A percentile compares a stretch with the other conserved stretches of the same genome.
Evolutionary conservation across 2,113 vertebrate species (phyloP).

Genomic region (Trichomycterus rosablanca): DNA sequence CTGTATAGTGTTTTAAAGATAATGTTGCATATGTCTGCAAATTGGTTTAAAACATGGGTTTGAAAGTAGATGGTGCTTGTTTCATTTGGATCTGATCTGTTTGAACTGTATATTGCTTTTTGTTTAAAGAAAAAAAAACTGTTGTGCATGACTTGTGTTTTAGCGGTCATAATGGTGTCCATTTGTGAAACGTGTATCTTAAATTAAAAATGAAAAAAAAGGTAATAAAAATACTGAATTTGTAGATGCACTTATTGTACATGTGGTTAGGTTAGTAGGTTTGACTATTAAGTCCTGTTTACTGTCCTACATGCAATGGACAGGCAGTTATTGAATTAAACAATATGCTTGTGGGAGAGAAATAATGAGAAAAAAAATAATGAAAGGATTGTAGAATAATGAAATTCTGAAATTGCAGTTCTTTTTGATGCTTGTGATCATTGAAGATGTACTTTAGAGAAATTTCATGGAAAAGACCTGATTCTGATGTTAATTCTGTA

Average conservation of each 20-base stretch:
- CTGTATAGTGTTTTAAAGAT: constrained; percentile 82
- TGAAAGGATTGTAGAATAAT: constrained; percentile 76
- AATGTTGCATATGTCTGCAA: constrained; percentile 81
- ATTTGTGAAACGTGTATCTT: constrained; percentile 88
- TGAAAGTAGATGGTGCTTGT: constrained; percentile 85
- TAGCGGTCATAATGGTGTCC: constrained; percentile 93
- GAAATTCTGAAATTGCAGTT: constrained; percentile 78
- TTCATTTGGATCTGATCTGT: constrained; percentile 85
- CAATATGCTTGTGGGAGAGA: constrained; percentile 71
- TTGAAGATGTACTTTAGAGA: constrained; percentile 90
- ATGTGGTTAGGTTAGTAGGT: constrained; percentile 84
- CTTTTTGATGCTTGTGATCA: constrained; percentile 87
- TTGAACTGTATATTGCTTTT: constrained; percentile 93
- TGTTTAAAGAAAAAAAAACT: constrained; percentile 86
- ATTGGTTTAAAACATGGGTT: constrained; percentile 82
- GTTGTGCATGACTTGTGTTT: constrained; percentile 93
- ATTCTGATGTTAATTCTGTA: constrained; percentile 95
- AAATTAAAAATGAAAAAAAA: constrained; percentile 66
- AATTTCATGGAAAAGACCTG: constrained; percentile 85
- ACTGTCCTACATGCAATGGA: constrained; percentile 68
- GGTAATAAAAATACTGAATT: constrained; percentile 66
- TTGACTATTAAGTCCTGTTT: constrained; percentile 73
- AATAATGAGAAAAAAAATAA: constrained; percentile 65
- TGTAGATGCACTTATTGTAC: constrained; percentile 93
- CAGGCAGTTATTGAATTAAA: constrained; percentile 71